phyloP scores from a whole-genome alignment of 92 coral and sea anemone species.

The Porites evermanni region DNA sequence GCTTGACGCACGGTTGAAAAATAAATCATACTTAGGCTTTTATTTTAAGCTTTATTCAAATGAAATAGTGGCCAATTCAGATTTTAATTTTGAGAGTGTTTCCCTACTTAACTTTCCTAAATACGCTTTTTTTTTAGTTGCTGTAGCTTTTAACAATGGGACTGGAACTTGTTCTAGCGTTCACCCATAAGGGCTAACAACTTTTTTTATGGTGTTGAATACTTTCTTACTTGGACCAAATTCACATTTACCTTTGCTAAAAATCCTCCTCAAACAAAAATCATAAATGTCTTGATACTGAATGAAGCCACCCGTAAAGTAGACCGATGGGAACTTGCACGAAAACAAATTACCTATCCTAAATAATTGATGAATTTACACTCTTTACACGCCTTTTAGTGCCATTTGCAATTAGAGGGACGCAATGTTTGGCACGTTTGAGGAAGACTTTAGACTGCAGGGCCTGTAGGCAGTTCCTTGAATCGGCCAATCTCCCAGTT shows the following conservation, averaged over 20 bases:
- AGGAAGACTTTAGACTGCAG: too few relatives aligned
- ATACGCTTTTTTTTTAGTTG: not conserved
- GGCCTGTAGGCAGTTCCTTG: too few relatives aligned
- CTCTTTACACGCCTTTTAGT: not conserved
- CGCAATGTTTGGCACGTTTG: not conserved
- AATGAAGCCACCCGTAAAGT: conserved; percentile 39
- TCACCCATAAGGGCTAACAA: too few relatives aligned
- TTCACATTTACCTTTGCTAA: not conserved
- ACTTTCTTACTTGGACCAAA: not conserved
- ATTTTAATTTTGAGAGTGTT: too few relatives aligned
- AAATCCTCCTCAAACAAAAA: not conserved
- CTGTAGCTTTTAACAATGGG: not conserved
- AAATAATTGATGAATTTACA: conserved; percentile 28
- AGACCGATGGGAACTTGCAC: not conserved
- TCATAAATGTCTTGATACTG: not conserved
- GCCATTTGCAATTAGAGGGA: not conserved
- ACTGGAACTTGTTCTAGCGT: too few relatives aligned
- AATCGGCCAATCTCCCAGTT: too few relatives aligned
- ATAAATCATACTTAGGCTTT: too few relatives aligned
- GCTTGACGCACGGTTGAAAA: too few relatives aligned
- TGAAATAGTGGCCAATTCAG: too few relatives aligned
- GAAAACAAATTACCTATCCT: not conserved
- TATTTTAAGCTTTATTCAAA: too few relatives aligned
- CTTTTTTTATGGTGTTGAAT: not conserved
- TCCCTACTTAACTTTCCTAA: too few relatives aligned